A percentile compares a stretch with the other conserved stretches of the same genome.
Conservation (phyloP, 2,797 vertebrate genomes). For the Chaetodon trifasciatus region DNA sequence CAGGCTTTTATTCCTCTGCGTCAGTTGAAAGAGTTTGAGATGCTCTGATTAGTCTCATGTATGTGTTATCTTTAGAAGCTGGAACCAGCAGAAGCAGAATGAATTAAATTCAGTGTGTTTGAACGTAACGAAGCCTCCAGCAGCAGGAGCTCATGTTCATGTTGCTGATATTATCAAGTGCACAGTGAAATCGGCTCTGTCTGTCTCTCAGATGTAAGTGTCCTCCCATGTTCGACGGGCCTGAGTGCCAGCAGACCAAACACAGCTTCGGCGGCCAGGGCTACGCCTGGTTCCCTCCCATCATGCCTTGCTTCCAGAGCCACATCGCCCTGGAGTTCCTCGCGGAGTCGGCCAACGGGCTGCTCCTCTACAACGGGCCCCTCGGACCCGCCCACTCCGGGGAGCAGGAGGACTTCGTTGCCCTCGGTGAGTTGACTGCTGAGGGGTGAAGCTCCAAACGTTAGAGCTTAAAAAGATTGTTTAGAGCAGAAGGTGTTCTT, state of each 20-base stretch:
- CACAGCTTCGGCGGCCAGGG: conserved; percentile 89
- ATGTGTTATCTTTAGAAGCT: neutral
- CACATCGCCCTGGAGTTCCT: conserved; percentile 91
- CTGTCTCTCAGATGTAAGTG: conserved; percentile 86
- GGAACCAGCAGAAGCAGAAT: neutral
- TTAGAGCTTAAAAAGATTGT: neutral
- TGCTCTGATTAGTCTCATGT: neutral
- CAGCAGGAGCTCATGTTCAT: neutral
- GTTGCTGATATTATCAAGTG: neutral
- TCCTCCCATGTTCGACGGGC: conserved; percentile 88
- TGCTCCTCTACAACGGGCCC: conserved; percentile 91
- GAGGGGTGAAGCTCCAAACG: neutral
- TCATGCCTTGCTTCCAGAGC: conserved; percentile 90
- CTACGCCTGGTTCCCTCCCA: conserved; percentile 92
- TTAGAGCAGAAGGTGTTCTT: too few species aligned
- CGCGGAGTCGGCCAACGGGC: conserved; percentile 86
- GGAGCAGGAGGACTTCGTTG: conserved; percentile 88
- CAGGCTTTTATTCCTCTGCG: neutral
- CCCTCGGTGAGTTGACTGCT: conserved; percentile 83
- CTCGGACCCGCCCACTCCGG: conserved; percentile 74
- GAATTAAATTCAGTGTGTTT: neutral
- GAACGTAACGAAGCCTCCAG: neutral
- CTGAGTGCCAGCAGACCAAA: conserved; percentile 92
- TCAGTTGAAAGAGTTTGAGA: neutral
- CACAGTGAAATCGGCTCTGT: neutral